Evolutionary conservation across 2,797 vertebrate genomes (phyloP).

Genomic region (Siniperca obscura): DNA sequence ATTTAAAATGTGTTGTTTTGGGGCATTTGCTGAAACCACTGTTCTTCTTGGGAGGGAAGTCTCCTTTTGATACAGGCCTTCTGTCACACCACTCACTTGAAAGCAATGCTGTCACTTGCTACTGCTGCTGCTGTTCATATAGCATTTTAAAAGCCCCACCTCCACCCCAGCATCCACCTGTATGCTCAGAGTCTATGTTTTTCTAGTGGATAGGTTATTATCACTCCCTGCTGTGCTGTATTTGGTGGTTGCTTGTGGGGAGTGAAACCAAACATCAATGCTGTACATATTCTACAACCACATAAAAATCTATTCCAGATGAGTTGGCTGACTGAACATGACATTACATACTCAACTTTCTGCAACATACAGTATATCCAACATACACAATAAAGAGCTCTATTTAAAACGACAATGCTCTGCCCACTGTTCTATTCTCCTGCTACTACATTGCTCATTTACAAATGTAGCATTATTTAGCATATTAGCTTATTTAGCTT

Average conservation of each 20-base stretch:
- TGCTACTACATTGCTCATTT: background rate
- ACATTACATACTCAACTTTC: background rate
- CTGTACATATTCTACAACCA: background rate
- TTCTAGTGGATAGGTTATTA: background rate
- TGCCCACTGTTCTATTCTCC: background rate
- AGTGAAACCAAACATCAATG: background rate
- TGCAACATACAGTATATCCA: background rate
- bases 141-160: slow-evolving; percentile 12
- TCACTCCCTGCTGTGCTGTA: background rate
- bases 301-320: background rate
- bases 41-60: slow-evolving; percentile 9
- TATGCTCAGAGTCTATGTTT: background rate
- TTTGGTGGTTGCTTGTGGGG: background rate
- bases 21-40: slow-evolving; percentile 18
- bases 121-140: background rate
- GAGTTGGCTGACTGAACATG: slow-evolving; percentile 7
- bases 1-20: slow-evolving; percentile 10
- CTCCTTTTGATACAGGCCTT: background rate
- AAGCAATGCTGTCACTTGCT: slow-evolving; percentile 13
- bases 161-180: slow-evolving; percentile 4
- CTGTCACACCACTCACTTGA: background rate
- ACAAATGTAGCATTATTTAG: background rate
- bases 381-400: background rate
- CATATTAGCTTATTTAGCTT: background rate
- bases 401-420: slow-evolving; percentile 1